Evolutionary conservation across 2,113 vertebrate species (phyloP).

Genomic region (Callorhinus ursinus): DNA sequence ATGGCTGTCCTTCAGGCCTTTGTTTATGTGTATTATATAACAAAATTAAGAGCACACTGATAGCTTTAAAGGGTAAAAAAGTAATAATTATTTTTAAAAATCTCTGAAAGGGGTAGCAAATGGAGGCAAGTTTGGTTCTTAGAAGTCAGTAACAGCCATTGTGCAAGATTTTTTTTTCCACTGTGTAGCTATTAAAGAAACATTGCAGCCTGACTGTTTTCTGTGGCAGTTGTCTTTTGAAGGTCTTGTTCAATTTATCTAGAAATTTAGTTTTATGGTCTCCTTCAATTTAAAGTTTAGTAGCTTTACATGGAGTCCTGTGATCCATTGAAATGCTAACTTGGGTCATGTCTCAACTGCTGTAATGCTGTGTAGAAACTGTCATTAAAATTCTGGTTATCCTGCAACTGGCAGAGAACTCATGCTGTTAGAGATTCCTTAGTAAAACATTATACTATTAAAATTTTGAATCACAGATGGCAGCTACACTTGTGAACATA

Average conservation of each 20-base stretch:
- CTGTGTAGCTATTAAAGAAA: conserved; percentile 64
- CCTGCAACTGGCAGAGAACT: not conserved
- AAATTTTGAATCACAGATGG: not conserved
- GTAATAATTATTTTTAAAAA: not conserved
- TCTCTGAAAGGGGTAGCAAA: conserved; percentile 16
- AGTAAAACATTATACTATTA: not conserved
- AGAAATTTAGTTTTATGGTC: conserved; percentile 75
- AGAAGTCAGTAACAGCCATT: conserved; percentile 71
- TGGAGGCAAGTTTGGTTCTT: conserved; percentile 60
- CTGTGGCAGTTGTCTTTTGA: conserved; percentile 79
- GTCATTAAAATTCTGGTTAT: conserved; percentile 56
- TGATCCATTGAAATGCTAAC: conserved; percentile 75
- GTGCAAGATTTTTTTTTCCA: conserved; percentile 73
- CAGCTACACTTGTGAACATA: not conserved
- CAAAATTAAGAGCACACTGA: conserved; percentile 12
- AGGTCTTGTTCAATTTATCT: conserved; percentile 75
- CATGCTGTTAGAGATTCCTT: conserved; percentile 25
- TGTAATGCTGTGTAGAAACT: not conserved
- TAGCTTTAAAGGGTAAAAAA: conserved; percentile 4
- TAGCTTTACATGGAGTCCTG: conserved; percentile 57
- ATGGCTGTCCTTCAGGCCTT: not conserved
- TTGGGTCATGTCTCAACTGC: conserved; percentile 38
- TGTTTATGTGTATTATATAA: not conserved
- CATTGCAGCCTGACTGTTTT: conserved; percentile 61
- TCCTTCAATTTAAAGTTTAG: conserved; percentile 69